Evolutionary conservation across 2,113 vertebrate species (phyloP).

Genomic region (Platichthys flesus): DNA sequence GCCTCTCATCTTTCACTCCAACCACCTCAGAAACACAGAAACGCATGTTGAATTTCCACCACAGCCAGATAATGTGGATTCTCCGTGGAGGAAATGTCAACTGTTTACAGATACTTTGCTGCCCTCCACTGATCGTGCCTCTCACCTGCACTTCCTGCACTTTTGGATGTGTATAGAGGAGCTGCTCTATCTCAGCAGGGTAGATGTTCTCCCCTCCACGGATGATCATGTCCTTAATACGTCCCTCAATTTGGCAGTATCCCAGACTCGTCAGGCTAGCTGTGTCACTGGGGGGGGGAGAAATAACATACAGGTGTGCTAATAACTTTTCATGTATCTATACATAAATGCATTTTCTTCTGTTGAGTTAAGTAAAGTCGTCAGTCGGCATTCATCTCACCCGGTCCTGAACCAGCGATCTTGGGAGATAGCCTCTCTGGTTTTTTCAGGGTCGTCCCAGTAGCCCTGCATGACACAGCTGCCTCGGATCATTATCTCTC

Average conservation of each 20-base stretch:
- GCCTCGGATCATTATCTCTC: constrained; percentile 91
- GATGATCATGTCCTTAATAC: constrained; percentile 94
- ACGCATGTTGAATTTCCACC: too few relatives aligned
- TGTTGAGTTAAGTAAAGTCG: too few relatives aligned
- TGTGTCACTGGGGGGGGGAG: constrained; percentile 83
- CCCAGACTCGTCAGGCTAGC: constrained; percentile 86
- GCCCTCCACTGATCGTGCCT: constrained; percentile 32
- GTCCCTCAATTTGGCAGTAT: constrained; percentile 92
- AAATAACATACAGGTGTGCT: too few relatives aligned
- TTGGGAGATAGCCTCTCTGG: constrained; percentile 80
- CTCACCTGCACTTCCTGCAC: constrained; percentile 92
- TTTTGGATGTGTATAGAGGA: constrained; percentile 90
- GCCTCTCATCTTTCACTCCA: constrained; percentile 89
- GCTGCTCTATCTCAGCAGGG: constrained; percentile 91
- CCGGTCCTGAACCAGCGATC: constrained; percentile 94
- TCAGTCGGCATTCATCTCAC: constrained; percentile 76
- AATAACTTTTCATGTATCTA: not conserved
- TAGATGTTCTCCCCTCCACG: constrained; percentile 97
- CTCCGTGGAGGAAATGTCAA: not conserved
- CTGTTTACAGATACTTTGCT: constrained; percentile 13
- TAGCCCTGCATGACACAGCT: constrained; percentile 94
- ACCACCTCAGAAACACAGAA: constrained; percentile 84
- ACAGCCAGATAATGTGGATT: too few relatives aligned
- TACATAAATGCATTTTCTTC: too few relatives aligned
- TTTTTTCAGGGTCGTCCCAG: constrained; percentile 88